These are phyloP conservation scores for Agelas oroides DNA, from an alignment of 37 sponge, comb jelly and placozoan genomes.

Conservation along the genomic window DNA sequence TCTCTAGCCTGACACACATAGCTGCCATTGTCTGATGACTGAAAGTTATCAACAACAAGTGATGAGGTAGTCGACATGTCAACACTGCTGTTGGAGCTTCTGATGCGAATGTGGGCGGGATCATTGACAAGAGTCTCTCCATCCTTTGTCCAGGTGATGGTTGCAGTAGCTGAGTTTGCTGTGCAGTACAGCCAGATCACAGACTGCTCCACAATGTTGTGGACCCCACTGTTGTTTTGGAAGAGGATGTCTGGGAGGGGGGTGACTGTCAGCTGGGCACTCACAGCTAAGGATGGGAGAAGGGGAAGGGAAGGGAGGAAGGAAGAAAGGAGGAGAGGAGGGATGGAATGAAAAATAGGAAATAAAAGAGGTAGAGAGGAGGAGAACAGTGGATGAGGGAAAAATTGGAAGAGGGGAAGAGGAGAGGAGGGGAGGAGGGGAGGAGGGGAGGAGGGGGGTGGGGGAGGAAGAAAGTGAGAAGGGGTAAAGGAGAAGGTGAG, in stretches of 20 bases:
- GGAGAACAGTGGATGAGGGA: no score
- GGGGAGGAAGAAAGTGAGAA: no score
- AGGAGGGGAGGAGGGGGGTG: no score
- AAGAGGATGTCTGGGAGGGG: constrained; percentile 17
- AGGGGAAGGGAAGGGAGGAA: no score
- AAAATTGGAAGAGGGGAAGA: no score
- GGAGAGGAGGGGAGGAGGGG: no score
- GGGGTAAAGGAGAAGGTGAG: no score
- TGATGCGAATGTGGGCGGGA: constrained; percentile 40
- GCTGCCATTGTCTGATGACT: constrained; percentile 5
- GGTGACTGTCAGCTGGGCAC: constrained; percentile 12
- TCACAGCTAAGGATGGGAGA: not conserved
- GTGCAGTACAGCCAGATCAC: constrained; percentile 45
- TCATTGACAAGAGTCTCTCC: constrained; percentile 7
- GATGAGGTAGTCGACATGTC: not conserved
- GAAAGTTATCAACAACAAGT: constrained; percentile 16
- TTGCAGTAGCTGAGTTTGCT: not conserved
- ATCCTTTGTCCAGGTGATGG: constrained; percentile 45
- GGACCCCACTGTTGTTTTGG: not conserved
- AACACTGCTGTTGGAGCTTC: not conserved
- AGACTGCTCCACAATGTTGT: constrained; percentile 28
- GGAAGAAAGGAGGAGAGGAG: no score
- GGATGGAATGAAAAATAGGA: no score
- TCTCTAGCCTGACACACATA: constrained; percentile 30
- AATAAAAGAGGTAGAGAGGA: no score